Evolutionary conservation across 2,888 invertebrate species (phyloP).

Genomic region (Shargacucullia verbasci): DNA sequence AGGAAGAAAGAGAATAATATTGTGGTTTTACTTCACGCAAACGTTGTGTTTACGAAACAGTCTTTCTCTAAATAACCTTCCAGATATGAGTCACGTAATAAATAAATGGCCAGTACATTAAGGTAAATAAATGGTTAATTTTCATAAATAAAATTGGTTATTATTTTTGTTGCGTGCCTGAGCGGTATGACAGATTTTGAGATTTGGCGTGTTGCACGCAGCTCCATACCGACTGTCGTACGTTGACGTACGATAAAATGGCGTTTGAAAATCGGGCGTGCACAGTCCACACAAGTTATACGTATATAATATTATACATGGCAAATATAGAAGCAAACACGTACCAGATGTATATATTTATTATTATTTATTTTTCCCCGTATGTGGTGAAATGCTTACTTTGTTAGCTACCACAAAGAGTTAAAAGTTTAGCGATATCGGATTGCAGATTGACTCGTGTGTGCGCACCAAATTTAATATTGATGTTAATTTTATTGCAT

Average conservation of each 20-base stretch:
- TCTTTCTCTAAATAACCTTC: slow-evolving; percentile 21
- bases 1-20: too few relatives aligned
- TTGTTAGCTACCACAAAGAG: slow-evolving; percentile 35
- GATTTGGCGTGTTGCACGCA: slow-evolving; percentile 83
- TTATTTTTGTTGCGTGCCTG: slow-evolving; percentile 75
- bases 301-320: slow-evolving; percentile 35
- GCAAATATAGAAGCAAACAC: slow-evolving; percentile 35
- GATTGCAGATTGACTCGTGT: slow-evolving; percentile 38
- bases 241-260: slow-evolving; percentile 62
- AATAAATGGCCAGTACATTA: slow-evolving; percentile 40
- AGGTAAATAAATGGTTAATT: slow-evolving; percentile 52
- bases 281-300: slow-evolving; percentile 54
- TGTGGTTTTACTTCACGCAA: too few relatives aligned
- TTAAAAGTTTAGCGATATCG: slow-evolving; percentile 39
- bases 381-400: slow-evolving; percentile 29
- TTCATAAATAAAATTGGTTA: slow-evolving; percentile 60
- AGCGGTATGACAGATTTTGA: slow-evolving; percentile 61
- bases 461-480: slow-evolving; percentile 35
- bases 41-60: neutral
- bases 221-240: slow-evolving; percentile 61
- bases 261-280: slow-evolving; percentile 57
- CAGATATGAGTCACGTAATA: slow-evolving; percentile 42
- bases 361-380: slow-evolving; percentile 23
- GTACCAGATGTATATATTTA: slow-evolving; percentile 20
- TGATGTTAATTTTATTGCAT: slow-evolving; percentile 23